Percentiles rank a stretch among this genome's conserved stretches.
Conservation (phyloP, 2,888 invertebrate species). For the Cordylochernes scorpioides region DNA sequence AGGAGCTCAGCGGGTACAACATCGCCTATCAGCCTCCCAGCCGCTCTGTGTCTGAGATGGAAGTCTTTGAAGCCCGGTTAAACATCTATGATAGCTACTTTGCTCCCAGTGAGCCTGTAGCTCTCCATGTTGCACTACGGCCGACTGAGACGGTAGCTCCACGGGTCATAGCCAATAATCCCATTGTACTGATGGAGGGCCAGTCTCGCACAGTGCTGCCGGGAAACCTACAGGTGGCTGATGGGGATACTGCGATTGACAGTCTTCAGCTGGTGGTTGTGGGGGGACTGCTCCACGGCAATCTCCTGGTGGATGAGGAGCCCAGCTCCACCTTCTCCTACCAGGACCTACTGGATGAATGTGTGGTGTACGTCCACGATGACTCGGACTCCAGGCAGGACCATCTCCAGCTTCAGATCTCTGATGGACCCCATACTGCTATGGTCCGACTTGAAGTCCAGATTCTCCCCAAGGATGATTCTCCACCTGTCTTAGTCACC, state of each 20-base stretch:
- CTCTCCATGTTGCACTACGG: slow-evolving; percentile 20
- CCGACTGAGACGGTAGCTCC: slow-evolving; percentile 19
- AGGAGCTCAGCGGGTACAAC: slow-evolving; percentile 19
- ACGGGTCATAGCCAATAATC: slow-evolving; percentile 18
- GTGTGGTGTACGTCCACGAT: slow-evolving; percentile 11
- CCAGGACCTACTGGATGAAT: slow-evolving; percentile 6
- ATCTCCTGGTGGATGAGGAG: slow-evolving; percentile 17
- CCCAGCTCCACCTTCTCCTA: slow-evolving; percentile 13
- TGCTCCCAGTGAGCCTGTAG: slow-evolving; percentile 19
- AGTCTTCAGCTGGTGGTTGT: slow-evolving; percentile 19
- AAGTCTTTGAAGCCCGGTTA: slow-evolving; percentile 19
- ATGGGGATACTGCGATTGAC: slow-evolving; percentile 19
- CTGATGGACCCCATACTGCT: slow-evolving; percentile 19
- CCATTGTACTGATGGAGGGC: slow-evolving; percentile 20
- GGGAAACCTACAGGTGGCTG: slow-evolving; percentile 19
- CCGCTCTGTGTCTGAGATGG: slow-evolving; percentile 16
- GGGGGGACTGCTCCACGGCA: slow-evolving; percentile 20
- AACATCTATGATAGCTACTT: slow-evolving; percentile 20
- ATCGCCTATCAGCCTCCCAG: slow-evolving; percentile 21
- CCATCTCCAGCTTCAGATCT: slow-evolving; percentile 19
- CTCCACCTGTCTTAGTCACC: slow-evolving; percentile 19
- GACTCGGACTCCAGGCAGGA: slow-evolving; percentile 18
- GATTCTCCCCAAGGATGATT: slow-evolving; percentile 22
- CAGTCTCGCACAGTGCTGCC: slow-evolving; percentile 18
- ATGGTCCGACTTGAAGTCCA: slow-evolving; percentile 19